phyloP scores from a whole-genome alignment of 2,113 vertebrate species.

The Ardeotis arabs region DNA sequence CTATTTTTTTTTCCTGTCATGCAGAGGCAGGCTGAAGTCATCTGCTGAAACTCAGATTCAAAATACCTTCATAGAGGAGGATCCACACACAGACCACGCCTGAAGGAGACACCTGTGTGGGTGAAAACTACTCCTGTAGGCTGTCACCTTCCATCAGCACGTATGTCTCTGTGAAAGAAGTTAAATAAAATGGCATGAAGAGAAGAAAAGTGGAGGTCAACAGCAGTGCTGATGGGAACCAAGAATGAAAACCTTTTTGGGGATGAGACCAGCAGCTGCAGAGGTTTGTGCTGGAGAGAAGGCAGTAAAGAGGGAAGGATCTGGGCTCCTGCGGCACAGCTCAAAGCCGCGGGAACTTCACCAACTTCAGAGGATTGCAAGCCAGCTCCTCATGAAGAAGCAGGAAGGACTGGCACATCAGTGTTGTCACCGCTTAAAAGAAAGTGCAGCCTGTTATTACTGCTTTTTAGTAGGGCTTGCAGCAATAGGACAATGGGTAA shows the following conservation, averaged over 20 bases:
- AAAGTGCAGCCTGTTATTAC: neutral
- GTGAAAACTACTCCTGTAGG: neutral
- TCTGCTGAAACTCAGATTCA: neutral
- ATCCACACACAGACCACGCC: neutral
- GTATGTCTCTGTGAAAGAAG: neutral
- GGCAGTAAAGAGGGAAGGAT: neutral
- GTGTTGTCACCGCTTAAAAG: neutral
- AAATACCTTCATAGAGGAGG: neutral
- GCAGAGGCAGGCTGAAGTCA: neutral
- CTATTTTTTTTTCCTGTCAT: neutral
- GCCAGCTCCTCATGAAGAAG: neutral
- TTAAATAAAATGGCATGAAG: neutral
- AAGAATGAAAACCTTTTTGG: neutral
- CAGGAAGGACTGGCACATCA: neutral
- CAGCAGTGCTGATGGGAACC: neutral
- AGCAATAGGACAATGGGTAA: too few species aligned
- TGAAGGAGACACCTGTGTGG: neutral
- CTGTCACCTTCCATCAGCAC: neutral
- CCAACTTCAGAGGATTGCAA: neutral
- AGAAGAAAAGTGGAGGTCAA: neutral
- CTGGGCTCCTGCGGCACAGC: rapidly evolving
- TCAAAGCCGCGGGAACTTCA: neutral
- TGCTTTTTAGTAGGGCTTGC: too few species aligned
- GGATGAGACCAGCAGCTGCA: neutral
- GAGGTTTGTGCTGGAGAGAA: neutral